A percentile compares a stretch with the other conserved stretches of the same genome.
phyloP scores from a whole-genome alignment of 2,797 vertebrate genomes.

The Hozukius guyotensis region DNA sequence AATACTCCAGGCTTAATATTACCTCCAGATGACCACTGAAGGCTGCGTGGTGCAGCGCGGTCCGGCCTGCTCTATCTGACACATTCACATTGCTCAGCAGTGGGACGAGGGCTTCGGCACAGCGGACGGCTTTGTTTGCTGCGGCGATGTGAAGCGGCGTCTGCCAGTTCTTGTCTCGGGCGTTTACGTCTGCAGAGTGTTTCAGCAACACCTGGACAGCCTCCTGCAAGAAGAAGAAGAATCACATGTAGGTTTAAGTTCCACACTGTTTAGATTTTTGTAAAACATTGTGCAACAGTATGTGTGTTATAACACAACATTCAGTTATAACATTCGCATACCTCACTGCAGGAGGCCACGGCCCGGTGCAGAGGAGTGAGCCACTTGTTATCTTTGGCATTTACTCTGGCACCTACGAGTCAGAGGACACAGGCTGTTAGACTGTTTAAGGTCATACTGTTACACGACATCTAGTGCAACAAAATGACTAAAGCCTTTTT shows the following conservation, averaged over 20 bases:
- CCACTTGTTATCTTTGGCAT: constrained; percentile 99
- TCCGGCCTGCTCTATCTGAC: constrained; percentile 95
- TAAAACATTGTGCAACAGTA: background rate
- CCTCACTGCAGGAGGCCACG: constrained; percentile 98
- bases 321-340: constrained; percentile 68
- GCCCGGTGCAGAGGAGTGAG: constrained; percentile 98
- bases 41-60: constrained; percentile 95
- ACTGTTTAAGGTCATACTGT: background rate
- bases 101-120: constrained; percentile 94
- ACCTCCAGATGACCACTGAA: constrained; percentile 98
- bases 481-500: background rate
- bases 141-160: constrained; percentile 96
- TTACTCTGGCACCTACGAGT: constrained; percentile 95
- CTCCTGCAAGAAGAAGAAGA: constrained; percentile 78
- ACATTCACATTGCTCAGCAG: constrained; percentile 97
- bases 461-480: background rate
- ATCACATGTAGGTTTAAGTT: background rate
- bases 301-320: background rate
- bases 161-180: constrained; percentile 99
- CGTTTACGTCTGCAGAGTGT: constrained; percentile 97
- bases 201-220: constrained; percentile 98
- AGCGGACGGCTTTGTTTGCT: constrained; percentile 96
- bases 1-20: background rate
- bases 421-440: constrained; percentile 31
- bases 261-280: background rate